A percentile compares a stretch with the other conserved stretches of the same genome.
Conservation (phyloP, 2,797 vertebrate species). For the Sphenopsis melanotis region DNA sequence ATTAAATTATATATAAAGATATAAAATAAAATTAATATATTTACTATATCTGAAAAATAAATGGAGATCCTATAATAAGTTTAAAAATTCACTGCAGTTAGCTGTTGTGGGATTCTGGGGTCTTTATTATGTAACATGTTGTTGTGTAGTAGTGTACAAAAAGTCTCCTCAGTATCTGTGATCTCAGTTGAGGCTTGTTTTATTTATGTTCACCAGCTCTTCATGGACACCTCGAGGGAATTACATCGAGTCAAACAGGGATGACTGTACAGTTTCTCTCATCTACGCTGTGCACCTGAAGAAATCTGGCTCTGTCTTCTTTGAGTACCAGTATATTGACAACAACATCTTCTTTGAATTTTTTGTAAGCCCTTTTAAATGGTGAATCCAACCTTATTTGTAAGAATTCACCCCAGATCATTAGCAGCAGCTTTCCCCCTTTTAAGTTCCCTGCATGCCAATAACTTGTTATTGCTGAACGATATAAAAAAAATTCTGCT, state of each 20-base stretch:
- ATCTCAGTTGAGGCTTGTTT: neutral
- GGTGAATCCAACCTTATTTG: neutral
- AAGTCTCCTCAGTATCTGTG: neutral
- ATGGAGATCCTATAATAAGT: neutral
- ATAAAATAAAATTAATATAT: neutral
- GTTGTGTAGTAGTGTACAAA: neutral
- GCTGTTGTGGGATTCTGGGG: neutral
- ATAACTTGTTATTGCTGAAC: neutral
- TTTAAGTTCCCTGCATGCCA: neutral
- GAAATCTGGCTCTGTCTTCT: slow-evolving; percentile 91
- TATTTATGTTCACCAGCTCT: slow-evolving; percentile 79
- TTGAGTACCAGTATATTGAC: slow-evolving; percentile 97
- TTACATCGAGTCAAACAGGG: slow-evolving; percentile 94
- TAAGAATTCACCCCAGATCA: neutral
- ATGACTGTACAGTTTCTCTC: slow-evolving; percentile 95
- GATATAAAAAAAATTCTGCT: neutral
- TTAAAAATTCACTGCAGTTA: neutral
- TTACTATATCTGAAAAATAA: neutral
- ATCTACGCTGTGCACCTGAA: slow-evolving; percentile 96
- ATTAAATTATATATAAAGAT: neutral
- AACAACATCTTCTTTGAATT: slow-evolving; percentile 98
- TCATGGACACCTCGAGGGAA: slow-evolving; percentile 91
- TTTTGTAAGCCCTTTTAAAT: slow-evolving; percentile 85
- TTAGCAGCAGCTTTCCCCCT: neutral
- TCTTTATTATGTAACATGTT: neutral